Percentiles rank a stretch among this genome's conserved stretches.
Conservation (phyloP, 2,113 vertebrate genomes). For the Lophius piscatorius region DNA sequence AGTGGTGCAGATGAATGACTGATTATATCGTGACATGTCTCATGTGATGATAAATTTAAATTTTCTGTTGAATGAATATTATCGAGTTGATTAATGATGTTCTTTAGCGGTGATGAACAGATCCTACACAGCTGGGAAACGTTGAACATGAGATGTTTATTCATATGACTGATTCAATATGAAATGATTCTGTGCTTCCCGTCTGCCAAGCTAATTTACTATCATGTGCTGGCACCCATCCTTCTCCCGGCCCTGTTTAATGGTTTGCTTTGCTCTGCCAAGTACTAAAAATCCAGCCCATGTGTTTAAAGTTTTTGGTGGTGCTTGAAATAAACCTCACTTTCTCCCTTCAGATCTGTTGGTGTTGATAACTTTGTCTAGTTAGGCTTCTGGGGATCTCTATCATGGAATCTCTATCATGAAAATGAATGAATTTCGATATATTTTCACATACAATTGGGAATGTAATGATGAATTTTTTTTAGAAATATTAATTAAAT, state of each 20-base stretch:
- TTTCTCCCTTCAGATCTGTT: conserved; percentile 45
- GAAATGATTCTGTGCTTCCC: neutral
- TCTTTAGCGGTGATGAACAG: neutral
- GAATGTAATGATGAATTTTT: conserved; percentile 28
- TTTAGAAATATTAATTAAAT: conserved; percentile 52
- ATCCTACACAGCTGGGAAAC: neutral
- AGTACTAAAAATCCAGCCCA: conserved; percentile 46
- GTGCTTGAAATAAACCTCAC: conserved; percentile 44
- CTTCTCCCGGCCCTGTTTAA: conserved; percentile 12
- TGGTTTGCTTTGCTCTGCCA: conserved; percentile 29
- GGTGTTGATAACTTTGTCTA: conserved; percentile 53
- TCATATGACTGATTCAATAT: neutral
- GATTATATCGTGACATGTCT: neutral
- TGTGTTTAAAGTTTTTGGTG: conserved; percentile 62
- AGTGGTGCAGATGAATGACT: conserved; percentile 1
- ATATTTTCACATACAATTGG: conserved; percentile 33
- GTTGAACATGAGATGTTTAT: neutral
- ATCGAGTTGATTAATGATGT: neutral
- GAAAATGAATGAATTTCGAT: conserved; percentile 46
- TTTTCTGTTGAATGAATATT: neutral
- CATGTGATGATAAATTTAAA: too few species aligned
- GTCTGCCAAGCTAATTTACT: conserved; percentile 9
- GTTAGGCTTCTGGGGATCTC: conserved; percentile 47
- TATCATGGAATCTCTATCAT: conserved; percentile 41
- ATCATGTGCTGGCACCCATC: conserved; percentile 16